Evolutionary conservation across 2,888 invertebrate genomes (phyloP).

Genomic region (Encarsia formosa): DNA sequence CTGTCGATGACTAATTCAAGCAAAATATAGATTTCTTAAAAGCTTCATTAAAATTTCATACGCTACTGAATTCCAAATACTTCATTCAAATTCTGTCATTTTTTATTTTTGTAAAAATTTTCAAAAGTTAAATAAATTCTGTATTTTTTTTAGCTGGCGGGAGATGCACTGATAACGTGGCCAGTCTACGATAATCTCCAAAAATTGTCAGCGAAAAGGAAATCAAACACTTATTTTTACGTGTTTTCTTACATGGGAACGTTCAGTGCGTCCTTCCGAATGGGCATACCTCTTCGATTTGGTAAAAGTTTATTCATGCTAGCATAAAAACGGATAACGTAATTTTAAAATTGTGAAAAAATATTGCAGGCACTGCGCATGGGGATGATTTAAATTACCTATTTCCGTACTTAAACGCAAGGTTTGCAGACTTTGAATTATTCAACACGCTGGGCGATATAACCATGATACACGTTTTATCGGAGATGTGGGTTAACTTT

Average conservation of each 20-base stretch:
- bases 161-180: slow-evolving; percentile 33
- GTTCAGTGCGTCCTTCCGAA: slow-evolving; percentile 29
- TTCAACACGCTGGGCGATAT: slow-evolving; percentile 35
- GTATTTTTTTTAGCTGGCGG: slow-evolving; percentile 27
- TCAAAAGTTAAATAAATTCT: background rate
- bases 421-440: slow-evolving; percentile 25
- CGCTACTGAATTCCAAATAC: background rate
- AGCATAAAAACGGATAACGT: background rate
- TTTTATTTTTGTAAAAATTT: background rate
- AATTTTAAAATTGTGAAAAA: background rate
- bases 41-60: background rate
- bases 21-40: background rate
- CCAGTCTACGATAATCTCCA: slow-evolving; percentile 28
- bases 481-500: slow-evolving; percentile 41
- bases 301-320: slow-evolving; percentile 30
- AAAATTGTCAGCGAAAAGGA: slow-evolving; percentile 31
- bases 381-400: slow-evolving; percentile 42
- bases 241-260: slow-evolving; percentile 40
- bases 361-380: slow-evolving; percentile 35
- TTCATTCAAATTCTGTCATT: background rate
- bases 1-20: background rate
- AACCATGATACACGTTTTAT: slow-evolving; percentile 40
- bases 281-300: slow-evolving; percentile 20
- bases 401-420: slow-evolving; percentile 34
- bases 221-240: slow-evolving; percentile 38